These are phyloP conservation scores for Vireo altiloquus DNA, from an alignment of 2,113 vertebrate species.

Conservation along the genomic window DNA sequence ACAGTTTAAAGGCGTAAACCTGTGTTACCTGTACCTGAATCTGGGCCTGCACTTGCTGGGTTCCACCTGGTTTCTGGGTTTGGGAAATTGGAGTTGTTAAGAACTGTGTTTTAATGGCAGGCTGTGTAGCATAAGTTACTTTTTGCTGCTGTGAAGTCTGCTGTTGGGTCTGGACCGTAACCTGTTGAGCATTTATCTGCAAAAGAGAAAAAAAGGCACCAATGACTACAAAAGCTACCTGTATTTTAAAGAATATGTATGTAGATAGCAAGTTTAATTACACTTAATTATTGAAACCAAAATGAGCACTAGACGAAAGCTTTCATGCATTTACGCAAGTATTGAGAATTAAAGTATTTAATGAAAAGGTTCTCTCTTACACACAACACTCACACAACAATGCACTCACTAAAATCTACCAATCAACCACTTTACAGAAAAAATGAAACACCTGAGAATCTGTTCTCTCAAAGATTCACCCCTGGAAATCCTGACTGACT, in stretches of 20 bases:
- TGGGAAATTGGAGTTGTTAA: conserved; percentile 85
- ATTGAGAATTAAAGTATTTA: neutral
- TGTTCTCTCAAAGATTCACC: neutral
- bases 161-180: conserved; percentile 84
- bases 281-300: neutral
- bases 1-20: neutral
- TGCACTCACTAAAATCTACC: neutral
- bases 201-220: neutral
- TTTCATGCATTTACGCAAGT: neutral
- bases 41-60: conserved; percentile 89
- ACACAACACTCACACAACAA: neutral
- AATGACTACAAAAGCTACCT: neutral
- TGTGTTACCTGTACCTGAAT: conserved; percentile 74
- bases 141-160: conserved; percentile 85
- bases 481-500: neutral
- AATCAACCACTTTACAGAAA: neutral
- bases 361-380: neutral
- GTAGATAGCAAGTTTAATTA: neutral
- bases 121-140: conserved; percentile 86
- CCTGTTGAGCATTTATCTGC: conserved; percentile 79
- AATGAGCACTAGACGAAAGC: neutral
- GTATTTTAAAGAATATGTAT: neutral
- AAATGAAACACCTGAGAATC: neutral
- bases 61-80: conserved; percentile 84
- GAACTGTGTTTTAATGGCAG: conserved; percentile 92